A percentile compares a stretch with the other conserved stretches of the same genome.
Conservation (phyloP, 2,113 vertebrate genomes). For the Notechis scutatus region DNA sequence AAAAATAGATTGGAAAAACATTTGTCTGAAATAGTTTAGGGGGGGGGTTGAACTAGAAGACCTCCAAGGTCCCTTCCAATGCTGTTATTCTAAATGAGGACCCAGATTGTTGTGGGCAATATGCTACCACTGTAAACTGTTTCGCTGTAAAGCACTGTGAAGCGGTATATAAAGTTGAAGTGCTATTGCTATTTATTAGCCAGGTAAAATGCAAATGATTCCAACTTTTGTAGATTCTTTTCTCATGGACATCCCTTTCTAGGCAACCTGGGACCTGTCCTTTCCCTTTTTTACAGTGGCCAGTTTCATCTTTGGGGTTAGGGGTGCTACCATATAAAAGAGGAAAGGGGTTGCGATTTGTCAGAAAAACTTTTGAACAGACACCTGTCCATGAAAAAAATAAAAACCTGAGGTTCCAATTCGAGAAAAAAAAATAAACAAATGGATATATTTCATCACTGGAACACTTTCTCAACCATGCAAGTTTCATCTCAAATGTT, state of each 20-base stretch:
- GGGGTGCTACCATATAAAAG: not conserved
- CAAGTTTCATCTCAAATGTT: not conserved
- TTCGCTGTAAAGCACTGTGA: too few species aligned
- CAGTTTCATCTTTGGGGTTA: not conserved
- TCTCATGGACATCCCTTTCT: not conserved
- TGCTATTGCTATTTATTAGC: not conserved
- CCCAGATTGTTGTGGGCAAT: too few species aligned
- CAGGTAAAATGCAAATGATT: not conserved
- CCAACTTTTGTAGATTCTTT: not conserved
- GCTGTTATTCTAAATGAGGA: not conserved
- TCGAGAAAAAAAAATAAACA: not conserved
- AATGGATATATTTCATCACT: not conserved
- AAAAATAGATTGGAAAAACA: not conserved
- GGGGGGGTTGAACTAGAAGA: not conserved
- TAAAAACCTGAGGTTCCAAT: not conserved
- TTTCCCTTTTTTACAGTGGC: not conserved
- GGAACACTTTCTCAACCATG: not conserved
- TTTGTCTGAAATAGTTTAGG: not conserved
- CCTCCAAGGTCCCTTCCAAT: not conserved
- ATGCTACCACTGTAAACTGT: too few species aligned
- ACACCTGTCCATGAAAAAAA: not conserved
- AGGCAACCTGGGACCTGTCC: not conserved
- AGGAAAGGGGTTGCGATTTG: not conserved
- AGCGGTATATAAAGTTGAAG: too few species aligned
- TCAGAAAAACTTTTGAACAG: not conserved